A percentile compares a stretch with the other conserved stretches of the same genome.
These are phyloP conservation scores for Himalopsyche phryganea DNA, from an alignment of 1,140 invertebrate genomes.

Conservation along the genomic window DNA sequence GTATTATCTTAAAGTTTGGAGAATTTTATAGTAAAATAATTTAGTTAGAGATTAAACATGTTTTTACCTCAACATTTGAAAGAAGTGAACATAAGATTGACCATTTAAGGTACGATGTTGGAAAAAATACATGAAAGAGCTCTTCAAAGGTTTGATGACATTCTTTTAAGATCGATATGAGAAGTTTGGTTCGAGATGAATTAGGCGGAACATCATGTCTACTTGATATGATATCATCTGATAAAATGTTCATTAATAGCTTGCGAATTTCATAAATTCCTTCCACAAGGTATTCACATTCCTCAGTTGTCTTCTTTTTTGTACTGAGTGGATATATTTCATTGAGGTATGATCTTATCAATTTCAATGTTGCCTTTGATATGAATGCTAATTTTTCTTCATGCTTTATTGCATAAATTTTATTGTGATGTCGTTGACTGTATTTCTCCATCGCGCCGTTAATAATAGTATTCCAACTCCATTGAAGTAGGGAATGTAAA, in stretches of 20 bases:
- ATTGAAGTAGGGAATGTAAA: slow-evolving; percentile 72
- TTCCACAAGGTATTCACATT: slow-evolving; percentile 76
- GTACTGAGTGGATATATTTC: slow-evolving; percentile 80
- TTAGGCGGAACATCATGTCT: slow-evolving; percentile 43
- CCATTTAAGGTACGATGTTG: slow-evolving; percentile 90
- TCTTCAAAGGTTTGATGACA: slow-evolving; percentile 86
- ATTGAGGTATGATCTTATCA: slow-evolving; percentile 80
- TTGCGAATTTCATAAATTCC: slow-evolving; percentile 82
- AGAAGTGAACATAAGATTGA: slow-evolving; percentile 84
- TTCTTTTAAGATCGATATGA: slow-evolving; percentile 62
- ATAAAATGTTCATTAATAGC: slow-evolving; percentile 71
- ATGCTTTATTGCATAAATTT: slow-evolving; percentile 49
- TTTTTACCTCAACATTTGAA: slow-evolving; percentile 68
- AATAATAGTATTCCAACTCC: slow-evolving; percentile 79
- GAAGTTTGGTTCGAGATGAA: slow-evolving; percentile 35
- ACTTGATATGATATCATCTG: slow-evolving; percentile 66
- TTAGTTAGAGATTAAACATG: no score
- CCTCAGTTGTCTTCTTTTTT: slow-evolving; percentile 60
- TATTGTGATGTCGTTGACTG: slow-evolving; percentile 39
- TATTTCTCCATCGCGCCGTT: slow-evolving; percentile 58
- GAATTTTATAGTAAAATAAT: no score
- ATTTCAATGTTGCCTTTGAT: slow-evolving; percentile 73
- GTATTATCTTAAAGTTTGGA: no score
- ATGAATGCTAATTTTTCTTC: slow-evolving; percentile 82
- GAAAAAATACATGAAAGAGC: slow-evolving; percentile 95